Conservation (phyloP, 2,797 vertebrate genomes). For the Paramormyrops hopkinsi region DNA sequence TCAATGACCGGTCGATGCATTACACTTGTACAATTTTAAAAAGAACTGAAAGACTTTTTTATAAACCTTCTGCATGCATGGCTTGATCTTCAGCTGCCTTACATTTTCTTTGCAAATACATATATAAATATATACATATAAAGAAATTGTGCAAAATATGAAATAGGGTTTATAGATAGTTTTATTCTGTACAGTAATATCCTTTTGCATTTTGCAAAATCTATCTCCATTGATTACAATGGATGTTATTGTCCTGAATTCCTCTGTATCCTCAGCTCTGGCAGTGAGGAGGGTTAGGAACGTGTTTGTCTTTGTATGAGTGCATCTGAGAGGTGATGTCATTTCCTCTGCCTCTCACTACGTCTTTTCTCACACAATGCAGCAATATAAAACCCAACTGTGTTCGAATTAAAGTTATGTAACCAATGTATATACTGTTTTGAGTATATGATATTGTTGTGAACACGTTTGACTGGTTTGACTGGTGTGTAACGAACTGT, state of each 20-base stretch:
- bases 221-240: constrained; percentile 71
- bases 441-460: constrained; percentile 14
- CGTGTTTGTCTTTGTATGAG: constrained; percentile 35
- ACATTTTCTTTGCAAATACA: constrained; percentile 52
- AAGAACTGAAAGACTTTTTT: constrained; percentile 48
- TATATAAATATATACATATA: constrained; percentile 31
- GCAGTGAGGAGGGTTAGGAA: constrained; percentile 44
- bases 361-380: constrained; percentile 29
- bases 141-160: constrained; percentile 40
- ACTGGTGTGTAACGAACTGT: not conserved
- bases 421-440: not conserved
- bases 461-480: not conserved
- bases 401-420: constrained; percentile 10
- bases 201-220: constrained; percentile 70
- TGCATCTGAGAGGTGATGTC: constrained; percentile 39
- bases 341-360: not conserved
- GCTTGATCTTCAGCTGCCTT: constrained; percentile 60
- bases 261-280: constrained; percentile 52
- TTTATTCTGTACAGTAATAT: constrained; percentile 48
- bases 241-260: constrained; percentile 49
- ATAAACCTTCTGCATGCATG: constrained; percentile 51
- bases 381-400: constrained; percentile 36
- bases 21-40: constrained; percentile 42
- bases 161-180: constrained; percentile 45
- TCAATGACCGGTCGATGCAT: constrained; percentile 43